phyloP scores from a whole-genome alignment of 2,113 vertebrate genomes.

The Pholis gunnellus region DNA sequence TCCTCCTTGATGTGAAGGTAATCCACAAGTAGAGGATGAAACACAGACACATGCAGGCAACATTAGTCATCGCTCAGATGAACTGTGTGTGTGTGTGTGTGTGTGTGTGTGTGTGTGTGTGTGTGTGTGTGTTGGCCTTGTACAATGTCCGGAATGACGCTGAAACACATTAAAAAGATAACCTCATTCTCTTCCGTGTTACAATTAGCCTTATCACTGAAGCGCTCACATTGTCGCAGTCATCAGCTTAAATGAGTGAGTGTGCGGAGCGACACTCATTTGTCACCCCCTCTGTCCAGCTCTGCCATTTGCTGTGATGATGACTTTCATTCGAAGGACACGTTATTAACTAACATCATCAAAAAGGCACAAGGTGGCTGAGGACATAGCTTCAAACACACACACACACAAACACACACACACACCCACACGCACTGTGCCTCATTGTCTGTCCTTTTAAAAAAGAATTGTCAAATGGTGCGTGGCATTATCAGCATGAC shows the following conservation, averaged over 20 bases:
- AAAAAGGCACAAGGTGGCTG: slow-evolving; percentile 22
- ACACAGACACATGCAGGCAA: neutral
- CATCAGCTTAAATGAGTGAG: slow-evolving; percentile 16
- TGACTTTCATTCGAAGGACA: slow-evolving; percentile 48
- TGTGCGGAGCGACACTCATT: neutral
- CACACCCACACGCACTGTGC: neutral
- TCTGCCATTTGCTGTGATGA: slow-evolving; percentile 35
- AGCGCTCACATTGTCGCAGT: neutral
- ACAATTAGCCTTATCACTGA: slow-evolving; percentile 14
- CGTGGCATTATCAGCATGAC: slow-evolving; percentile 30
- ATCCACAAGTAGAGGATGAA: slow-evolving; percentile 10
- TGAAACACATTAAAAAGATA: slow-evolving; percentile 39
- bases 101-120: no score
- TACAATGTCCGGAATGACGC: neutral
- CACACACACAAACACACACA: slow-evolving; percentile 28
- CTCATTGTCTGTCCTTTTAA: slow-evolving; percentile 26
- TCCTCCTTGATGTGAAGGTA: slow-evolving; percentile 12
- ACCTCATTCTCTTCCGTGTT: neutral
- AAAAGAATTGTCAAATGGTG: slow-evolving; percentile 37
- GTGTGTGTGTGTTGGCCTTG: neutral
- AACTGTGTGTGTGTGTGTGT: neutral
- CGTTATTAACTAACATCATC: slow-evolving; percentile 41
- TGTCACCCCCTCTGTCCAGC: slow-evolving; percentile 30
- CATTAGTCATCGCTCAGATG: neutral
- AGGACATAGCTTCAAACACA: slow-evolving; percentile 30